Evolutionary conservation across 2,113 vertebrate species (phyloP).

Genomic region (Callaeas wilsoni): DNA sequence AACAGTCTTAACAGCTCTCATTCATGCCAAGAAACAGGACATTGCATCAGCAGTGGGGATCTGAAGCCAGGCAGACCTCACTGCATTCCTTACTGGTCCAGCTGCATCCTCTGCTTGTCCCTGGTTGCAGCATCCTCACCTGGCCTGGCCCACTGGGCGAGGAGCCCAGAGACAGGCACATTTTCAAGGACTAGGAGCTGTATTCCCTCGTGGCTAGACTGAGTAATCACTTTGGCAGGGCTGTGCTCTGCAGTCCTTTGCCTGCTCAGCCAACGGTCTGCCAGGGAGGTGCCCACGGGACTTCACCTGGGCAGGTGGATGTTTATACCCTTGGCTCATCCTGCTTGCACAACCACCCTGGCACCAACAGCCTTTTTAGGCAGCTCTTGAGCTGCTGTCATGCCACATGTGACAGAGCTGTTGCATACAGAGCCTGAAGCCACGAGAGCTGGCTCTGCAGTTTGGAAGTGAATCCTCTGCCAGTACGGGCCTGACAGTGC

Average conservation of each 20-base stretch:
- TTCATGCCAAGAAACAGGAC: neutral
- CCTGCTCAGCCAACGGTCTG: neutral
- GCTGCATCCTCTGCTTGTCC: neutral
- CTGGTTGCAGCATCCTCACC: neutral
- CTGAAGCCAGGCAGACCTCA: neutral
- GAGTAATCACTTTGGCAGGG: neutral
- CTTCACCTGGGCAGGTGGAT: neutral
- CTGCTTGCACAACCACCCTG: neutral
- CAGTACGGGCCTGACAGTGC: neutral
- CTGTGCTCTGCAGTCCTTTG: neutral
- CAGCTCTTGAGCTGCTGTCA: accelerated
- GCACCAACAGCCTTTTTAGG: neutral
- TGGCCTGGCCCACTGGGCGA: neutral
- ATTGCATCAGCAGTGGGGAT: accelerated
- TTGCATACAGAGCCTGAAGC: neutral
- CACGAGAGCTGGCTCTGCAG: neutral
- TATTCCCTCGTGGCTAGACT: neutral
- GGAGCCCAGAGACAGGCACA: accelerated
- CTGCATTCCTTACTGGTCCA: neutral
- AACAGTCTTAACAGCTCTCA: neutral
- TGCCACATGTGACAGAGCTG: neutral
- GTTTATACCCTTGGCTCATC: neutral
- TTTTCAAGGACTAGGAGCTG: neutral
- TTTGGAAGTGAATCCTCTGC: neutral
- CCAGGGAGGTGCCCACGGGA: neutral